These are phyloP conservation scores for Phania funesta DNA, from an alignment of 2,888 invertebrate species.

Conservation along the genomic window DNA sequence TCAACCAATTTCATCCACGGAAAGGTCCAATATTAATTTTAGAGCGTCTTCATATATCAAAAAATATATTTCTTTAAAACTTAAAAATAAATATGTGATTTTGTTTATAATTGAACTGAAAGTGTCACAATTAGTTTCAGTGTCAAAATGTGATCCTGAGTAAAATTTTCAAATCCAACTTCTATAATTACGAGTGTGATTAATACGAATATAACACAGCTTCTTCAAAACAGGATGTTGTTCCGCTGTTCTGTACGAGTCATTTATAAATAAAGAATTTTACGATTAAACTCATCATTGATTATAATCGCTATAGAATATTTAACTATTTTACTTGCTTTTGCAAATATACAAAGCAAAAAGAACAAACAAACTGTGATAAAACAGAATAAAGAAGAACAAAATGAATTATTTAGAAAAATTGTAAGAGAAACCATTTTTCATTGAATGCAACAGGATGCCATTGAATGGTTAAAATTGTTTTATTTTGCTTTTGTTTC, in stretches of 20 bases:
- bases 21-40: too few relatives aligned
- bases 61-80: too few relatives aligned
- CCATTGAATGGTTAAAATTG: constrained; percentile 46
- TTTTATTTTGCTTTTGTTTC: background rate
- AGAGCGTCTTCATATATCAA: too few relatives aligned
- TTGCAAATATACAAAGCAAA: background rate
- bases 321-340: background rate
- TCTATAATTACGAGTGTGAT: too few relatives aligned
- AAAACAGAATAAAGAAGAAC: background rate
- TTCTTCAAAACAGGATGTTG: background rate
- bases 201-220: too few relatives aligned
- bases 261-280: background rate
- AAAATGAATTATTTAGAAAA: background rate
- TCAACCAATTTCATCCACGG: too few relatives aligned
- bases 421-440: too few relatives aligned
- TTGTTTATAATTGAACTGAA: too few relatives aligned
- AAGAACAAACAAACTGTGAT: background rate
- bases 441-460: constrained; percentile 57
- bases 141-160: too few relatives aligned
- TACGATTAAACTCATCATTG: background rate
- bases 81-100: too few relatives aligned
- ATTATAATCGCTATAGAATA: background rate
- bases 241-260: background rate
- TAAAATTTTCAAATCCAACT: too few relatives aligned
- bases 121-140: too few relatives aligned